phyloP scores from a whole-genome alignment of 2,797 vertebrate species.

The Euthynnus affinis region DNA sequence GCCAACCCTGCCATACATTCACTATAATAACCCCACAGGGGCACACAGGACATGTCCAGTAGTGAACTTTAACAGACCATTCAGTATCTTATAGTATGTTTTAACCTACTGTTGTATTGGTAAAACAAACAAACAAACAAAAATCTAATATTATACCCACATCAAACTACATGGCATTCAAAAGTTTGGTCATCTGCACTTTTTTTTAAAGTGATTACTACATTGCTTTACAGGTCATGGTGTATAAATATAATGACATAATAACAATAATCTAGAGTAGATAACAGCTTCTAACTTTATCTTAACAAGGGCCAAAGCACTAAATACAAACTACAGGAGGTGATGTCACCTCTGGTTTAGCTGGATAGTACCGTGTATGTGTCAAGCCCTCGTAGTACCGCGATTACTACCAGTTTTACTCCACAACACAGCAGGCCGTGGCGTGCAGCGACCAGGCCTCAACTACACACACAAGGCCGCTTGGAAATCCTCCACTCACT shows the following conservation, averaged over 20 bases:
- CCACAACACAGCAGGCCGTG: slow-evolving; percentile 79
- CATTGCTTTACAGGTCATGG: slow-evolving; percentile 16
- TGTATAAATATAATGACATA: slow-evolving; percentile 35
- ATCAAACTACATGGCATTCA: background rate
- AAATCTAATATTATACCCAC: too few species aligned
- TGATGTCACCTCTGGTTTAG: slow-evolving; percentile 73
- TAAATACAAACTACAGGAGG: slow-evolving; percentile 56
- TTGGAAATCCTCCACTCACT: slow-evolving; percentile 60
- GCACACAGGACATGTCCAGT: background rate
- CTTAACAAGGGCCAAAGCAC: slow-evolving; percentile 45
- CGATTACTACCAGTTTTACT: slow-evolving; percentile 84
- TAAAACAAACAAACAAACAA: background rate
- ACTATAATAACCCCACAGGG: background rate
- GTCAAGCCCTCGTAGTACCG: slow-evolving; percentile 83
- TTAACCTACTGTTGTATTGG: background rate
- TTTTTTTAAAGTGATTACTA: slow-evolving; percentile 36
- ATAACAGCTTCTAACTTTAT: slow-evolving; percentile 62
- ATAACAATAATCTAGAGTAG: slow-evolving; percentile 25
- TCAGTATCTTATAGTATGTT: too few species aligned
- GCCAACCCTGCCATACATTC: background rate
- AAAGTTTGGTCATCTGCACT: slow-evolving; percentile 15
- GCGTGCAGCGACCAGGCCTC: slow-evolving; percentile 82
- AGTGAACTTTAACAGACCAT: background rate
- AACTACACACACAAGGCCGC: slow-evolving; percentile 78
- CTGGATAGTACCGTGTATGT: slow-evolving; percentile 76